Evolutionary conservation across 2,888 invertebrate genomes (phyloP).

Genomic region (Diaphora mendica): DNA sequence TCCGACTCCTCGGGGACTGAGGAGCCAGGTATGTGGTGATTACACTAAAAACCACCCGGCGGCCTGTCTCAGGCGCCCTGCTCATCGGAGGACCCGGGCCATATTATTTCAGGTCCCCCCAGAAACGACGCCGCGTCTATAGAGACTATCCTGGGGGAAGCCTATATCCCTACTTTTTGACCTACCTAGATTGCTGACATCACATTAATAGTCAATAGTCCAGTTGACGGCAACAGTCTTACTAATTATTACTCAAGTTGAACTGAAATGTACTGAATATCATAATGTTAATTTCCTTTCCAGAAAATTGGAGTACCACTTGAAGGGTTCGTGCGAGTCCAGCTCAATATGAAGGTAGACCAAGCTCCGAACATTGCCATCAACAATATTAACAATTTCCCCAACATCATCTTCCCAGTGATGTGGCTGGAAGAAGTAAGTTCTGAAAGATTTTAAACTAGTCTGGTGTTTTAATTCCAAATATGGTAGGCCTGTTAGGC

Average conservation of each 20-base stretch:
- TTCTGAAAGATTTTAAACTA: background rate
- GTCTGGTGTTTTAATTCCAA: background rate
- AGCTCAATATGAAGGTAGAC: conserved; percentile 93
- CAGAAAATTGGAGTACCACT: conserved; percentile 95
- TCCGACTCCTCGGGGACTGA: too few relatives aligned
- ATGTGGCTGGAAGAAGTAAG: conserved; percentile 95
- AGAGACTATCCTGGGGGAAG: too few relatives aligned
- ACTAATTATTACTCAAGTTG: too few relatives aligned
- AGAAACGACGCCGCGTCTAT: too few relatives aligned
- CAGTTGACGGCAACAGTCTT: too few relatives aligned
- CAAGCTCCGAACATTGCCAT: conserved; percentile 88
- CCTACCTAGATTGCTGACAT: background rate
- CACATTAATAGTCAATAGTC: too few relatives aligned
- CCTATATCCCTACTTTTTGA: background rate
- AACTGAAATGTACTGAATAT: background rate
- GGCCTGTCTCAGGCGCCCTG: too few relatives aligned
- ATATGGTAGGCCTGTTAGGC: background rate
- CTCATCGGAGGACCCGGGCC: too few relatives aligned
- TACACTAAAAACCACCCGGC: too few relatives aligned
- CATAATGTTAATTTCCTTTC: conserved; percentile 41
- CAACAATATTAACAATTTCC: conserved; percentile 90
- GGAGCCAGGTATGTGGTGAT: too few relatives aligned
- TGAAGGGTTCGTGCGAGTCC: conserved; percentile 93
- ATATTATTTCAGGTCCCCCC: too few relatives aligned
- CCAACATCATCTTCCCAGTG: conserved; percentile 93